Conservation (phyloP, 2,888 invertebrate genomes). For the Chrysopilus asiliformis region DNA sequence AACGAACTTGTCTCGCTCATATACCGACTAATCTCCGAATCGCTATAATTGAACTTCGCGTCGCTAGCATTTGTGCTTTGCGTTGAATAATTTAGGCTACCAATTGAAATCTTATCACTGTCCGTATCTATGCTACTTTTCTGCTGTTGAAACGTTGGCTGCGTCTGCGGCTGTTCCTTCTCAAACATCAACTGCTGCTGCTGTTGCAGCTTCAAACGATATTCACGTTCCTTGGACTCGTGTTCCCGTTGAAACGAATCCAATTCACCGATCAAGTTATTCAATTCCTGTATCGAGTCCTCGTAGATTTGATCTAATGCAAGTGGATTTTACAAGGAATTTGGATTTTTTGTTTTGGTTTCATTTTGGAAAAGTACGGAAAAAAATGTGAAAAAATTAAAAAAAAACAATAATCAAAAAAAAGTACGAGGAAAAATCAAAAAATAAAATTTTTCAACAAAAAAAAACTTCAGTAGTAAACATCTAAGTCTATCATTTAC, state of each 20-base stretch:
- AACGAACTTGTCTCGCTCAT: slow-evolving; percentile 34
- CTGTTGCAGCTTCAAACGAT: slow-evolving; percentile 7
- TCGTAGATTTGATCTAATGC: slow-evolving; percentile 37
- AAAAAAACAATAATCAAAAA: slow-evolving; percentile 5
- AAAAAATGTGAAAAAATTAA: slow-evolving; percentile 6
- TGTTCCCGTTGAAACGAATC: slow-evolving; percentile 38
- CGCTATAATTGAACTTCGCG: slow-evolving; percentile 23
- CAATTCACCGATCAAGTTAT: slow-evolving; percentile 38
- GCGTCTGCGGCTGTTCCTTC: slow-evolving; percentile 1
- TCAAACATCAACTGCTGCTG: slow-evolving; percentile 6
- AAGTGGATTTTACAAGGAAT: slow-evolving; percentile 9
- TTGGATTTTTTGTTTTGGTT: slow-evolving; percentile 5
- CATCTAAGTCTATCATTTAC: too few relatives aligned
- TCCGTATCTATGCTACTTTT: slow-evolving; percentile 14
- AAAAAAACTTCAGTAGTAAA: too few relatives aligned
- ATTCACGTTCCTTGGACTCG: slow-evolving; percentile 25
- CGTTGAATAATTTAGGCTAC: slow-evolving; percentile 22
- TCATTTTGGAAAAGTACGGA: slow-evolving; percentile 1
- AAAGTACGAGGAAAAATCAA: slow-evolving; percentile 8
- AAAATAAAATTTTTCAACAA: slow-evolving; percentile 2
- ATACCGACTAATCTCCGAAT: slow-evolving; percentile 32
- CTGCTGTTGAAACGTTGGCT: neutral
- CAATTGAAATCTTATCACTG: slow-evolving; percentile 19
- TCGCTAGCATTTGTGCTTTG: slow-evolving; percentile 17
- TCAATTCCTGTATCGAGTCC: slow-evolving; percentile 37